Conservation (phyloP, 2,888 invertebrate species). For the Euspilapteryx auroguttella region DNA sequence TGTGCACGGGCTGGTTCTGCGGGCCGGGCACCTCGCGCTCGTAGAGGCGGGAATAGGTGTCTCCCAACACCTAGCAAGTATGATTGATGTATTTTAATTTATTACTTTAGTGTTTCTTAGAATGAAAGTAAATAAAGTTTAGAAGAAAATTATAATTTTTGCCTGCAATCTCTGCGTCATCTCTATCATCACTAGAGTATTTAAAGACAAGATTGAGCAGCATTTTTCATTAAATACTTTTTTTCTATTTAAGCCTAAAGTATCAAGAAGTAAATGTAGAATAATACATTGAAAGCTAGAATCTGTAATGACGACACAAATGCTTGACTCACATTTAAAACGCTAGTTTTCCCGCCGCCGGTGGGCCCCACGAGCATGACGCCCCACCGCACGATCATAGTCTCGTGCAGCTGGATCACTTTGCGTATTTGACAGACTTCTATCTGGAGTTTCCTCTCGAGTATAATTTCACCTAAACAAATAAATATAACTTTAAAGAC, state of each 20-base stretch:
- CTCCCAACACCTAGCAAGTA: constrained; percentile 65
- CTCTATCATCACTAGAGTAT: too few relatives aligned
- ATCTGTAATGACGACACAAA: too few relatives aligned
- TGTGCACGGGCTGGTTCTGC: constrained; percentile 72
- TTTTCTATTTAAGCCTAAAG: too few relatives aligned
- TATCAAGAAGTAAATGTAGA: too few relatives aligned
- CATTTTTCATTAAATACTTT: too few relatives aligned
- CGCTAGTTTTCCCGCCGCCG: constrained; percentile 82
- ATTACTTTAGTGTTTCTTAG: too few relatives aligned
- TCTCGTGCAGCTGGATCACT: constrained; percentile 86
- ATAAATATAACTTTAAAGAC: not conserved
- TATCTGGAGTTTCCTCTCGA: constrained; percentile 66
- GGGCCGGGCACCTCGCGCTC: constrained; percentile 61
- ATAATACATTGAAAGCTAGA: too few relatives aligned
- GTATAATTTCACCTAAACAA: constrained; percentile 33
- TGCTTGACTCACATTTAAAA: constrained; percentile 70
- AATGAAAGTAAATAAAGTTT: too few relatives aligned
- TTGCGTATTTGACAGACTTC: constrained; percentile 69
- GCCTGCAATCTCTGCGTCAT: too few relatives aligned
- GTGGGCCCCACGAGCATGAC: constrained; percentile 92
- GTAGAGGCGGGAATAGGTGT: constrained; percentile 68
- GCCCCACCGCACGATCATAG: constrained; percentile 89
- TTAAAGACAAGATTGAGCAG: too few relatives aligned
- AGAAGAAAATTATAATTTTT: too few relatives aligned
- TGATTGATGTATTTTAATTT: too few relatives aligned